Evolutionary conservation across 2,113 vertebrate genomes (phyloP).

Genomic region (Probosciger aterrimus): DNA sequence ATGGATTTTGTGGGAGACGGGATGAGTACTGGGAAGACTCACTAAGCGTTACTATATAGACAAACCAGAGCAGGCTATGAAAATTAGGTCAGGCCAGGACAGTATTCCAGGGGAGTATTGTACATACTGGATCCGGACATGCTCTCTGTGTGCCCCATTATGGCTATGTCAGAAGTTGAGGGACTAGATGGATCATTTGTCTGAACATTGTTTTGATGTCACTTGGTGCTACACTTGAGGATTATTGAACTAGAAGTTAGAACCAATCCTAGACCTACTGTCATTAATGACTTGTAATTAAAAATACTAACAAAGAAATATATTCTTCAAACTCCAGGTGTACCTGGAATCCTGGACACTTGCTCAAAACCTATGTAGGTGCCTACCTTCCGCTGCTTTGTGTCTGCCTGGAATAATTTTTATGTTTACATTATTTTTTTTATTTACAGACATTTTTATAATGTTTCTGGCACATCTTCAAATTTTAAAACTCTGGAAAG

Average conservation of each 20-base stretch:
- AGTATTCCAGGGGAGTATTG: neutral
- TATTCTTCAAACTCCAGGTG: neutral
- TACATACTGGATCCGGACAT: rapidly evolving
- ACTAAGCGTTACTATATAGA: too few species aligned
- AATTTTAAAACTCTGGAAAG: neutral
- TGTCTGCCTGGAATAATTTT: neutral
- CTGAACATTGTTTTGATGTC: neutral
- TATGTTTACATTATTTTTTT: neutral
- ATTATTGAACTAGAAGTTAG: neutral
- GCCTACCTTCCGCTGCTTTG: neutral
- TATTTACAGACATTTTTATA: neutral
- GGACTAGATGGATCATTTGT: neutral
- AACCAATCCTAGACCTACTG: neutral
- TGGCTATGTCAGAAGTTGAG: neutral
- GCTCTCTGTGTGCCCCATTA: neutral
- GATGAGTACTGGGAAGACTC: neutral
- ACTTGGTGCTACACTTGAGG: neutral
- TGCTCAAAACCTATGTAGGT: neutral
- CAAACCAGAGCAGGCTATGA: neutral
- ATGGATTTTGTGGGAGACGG: neutral
- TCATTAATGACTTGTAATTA: neutral
- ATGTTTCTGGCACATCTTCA: neutral
- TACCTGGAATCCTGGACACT: neutral
- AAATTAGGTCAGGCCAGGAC: neutral
- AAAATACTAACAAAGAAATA: neutral